Conservation (phyloP, 2,888 invertebrate species). For the Seladonia tumulorum region DNA sequence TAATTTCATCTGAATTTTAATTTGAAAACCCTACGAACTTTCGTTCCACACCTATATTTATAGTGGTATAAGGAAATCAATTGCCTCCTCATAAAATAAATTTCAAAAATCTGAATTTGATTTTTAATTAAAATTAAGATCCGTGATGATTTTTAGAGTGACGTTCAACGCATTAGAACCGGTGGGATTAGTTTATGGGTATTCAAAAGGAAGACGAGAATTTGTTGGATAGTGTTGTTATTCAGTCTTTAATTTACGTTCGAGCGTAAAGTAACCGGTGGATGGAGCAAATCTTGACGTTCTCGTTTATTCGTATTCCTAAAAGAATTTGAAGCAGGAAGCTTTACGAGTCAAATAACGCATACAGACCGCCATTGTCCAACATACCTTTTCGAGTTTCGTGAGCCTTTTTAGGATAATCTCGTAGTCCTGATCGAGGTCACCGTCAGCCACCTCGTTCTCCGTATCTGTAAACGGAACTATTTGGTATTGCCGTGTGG, state of each 20-base stretch:
- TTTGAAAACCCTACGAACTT: no score
- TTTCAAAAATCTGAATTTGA: background rate
- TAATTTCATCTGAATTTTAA: no score
- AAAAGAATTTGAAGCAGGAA: background rate
- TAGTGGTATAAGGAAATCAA: background rate
- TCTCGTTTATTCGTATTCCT: background rate
- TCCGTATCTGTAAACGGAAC: conserved; percentile 76
- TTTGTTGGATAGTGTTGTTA: background rate
- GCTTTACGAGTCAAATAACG: conserved; percentile 49
- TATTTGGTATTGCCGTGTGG: conserved; percentile 11
- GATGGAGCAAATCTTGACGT: background rate
- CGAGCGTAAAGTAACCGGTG: background rate
- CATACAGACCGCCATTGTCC: conserved; percentile 25
- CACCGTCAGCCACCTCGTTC: conserved; percentile 79
- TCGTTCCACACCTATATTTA: background rate
- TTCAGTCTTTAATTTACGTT: background rate
- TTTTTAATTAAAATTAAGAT: no score
- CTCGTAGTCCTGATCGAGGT: conserved; percentile 78
- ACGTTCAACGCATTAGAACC: background rate
- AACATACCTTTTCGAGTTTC: conserved; percentile 81
- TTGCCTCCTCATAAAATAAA: background rate
- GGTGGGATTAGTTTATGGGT: background rate
- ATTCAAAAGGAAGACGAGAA: background rate
- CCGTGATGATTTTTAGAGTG: no score
- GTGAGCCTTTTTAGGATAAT: conserved; percentile 79